Conservation (phyloP, 2,113 vertebrate species). For the Uropsilus gracilis region DNA sequence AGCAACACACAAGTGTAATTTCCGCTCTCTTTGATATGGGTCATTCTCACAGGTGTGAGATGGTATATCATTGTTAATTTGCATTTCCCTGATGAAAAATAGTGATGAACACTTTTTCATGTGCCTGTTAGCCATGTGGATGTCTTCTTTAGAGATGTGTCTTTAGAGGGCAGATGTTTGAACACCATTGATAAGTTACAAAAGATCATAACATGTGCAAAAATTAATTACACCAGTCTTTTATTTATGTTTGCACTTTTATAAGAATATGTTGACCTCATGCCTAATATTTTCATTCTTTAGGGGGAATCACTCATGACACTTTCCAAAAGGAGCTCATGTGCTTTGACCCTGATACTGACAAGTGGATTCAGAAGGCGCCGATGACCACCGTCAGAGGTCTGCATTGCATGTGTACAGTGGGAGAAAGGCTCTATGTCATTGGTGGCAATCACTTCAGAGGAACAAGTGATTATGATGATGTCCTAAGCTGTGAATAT, state of each 20-base stretch:
- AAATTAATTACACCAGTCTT: not conserved
- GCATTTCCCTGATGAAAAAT: too few species aligned
- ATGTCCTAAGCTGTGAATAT: conserved; percentile 99
- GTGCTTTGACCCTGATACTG: conserved; percentile 98
- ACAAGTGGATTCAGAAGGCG: conserved; percentile 98
- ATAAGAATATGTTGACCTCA: conserved; percentile 4
- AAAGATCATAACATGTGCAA: not conserved
- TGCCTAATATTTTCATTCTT: conserved; percentile 51
- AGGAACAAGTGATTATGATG: conserved; percentile 98
- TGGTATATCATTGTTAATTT: too few species aligned
- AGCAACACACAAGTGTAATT: too few species aligned
- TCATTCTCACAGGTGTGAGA: too few species aligned
- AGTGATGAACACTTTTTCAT: too few species aligned
- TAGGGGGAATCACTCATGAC: conserved; percentile 98
- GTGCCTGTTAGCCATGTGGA: too few species aligned
- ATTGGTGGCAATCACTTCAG: conserved; percentile 99
- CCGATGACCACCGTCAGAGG: conserved; percentile 99
- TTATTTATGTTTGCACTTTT: not conserved
- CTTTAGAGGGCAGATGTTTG: not conserved
- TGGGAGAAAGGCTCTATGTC: conserved; percentile 97
- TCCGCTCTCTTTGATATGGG: too few species aligned
- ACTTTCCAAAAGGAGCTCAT: conserved; percentile 99
- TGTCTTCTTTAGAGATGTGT: too few species aligned
- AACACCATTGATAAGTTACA: not conserved
- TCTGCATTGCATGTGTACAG: conserved; percentile 99